Conservation (phyloP, 2,797 vertebrate genomes). For the Loris lydekkerianus region DNA sequence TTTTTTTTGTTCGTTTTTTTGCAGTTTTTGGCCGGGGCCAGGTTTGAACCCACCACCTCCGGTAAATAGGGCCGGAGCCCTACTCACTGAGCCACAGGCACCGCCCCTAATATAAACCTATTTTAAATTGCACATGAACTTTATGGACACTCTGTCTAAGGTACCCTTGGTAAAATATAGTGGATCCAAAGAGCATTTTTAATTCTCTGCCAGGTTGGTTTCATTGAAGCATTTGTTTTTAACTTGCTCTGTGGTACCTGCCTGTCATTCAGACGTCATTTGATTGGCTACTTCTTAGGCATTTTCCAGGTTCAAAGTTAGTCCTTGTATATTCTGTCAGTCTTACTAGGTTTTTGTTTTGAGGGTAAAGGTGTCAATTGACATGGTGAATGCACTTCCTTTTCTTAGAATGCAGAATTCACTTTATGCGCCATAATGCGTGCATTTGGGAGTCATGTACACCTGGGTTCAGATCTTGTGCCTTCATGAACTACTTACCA, state of each 20-base stretch:
- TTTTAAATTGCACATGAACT: too few species aligned
- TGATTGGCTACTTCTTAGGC: conserved; percentile 35
- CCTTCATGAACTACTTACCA: neutral
- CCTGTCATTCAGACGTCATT: conserved; percentile 9
- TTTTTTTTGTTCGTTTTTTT: too few species aligned
- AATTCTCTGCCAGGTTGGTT: conserved; percentile 1
- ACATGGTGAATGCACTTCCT: neutral
- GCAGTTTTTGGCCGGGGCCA: too few species aligned
- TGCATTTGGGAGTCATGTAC: neutral
- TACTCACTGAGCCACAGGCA: too few species aligned
- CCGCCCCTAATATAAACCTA: too few species aligned
- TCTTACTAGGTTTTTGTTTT: conserved; percentile 17
- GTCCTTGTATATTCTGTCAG: neutral
- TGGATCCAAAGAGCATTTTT: conserved; percentile 62
- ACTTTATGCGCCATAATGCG: too few species aligned
- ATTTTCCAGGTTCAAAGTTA: conserved; percentile 48
- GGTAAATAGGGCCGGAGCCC: too few species aligned
- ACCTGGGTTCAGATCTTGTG: neutral
- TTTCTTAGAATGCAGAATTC: neutral
- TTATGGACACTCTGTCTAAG: neutral
- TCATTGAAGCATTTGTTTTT: conserved; percentile 18
- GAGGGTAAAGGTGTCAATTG: neutral
- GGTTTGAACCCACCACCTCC: too few species aligned
- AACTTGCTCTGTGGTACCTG: neutral
- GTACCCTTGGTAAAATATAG: conserved; percentile 1